Evolutionary conservation across 2,113 vertebrate species (phyloP).

Genomic region (Cheilinus undulatus): DNA sequence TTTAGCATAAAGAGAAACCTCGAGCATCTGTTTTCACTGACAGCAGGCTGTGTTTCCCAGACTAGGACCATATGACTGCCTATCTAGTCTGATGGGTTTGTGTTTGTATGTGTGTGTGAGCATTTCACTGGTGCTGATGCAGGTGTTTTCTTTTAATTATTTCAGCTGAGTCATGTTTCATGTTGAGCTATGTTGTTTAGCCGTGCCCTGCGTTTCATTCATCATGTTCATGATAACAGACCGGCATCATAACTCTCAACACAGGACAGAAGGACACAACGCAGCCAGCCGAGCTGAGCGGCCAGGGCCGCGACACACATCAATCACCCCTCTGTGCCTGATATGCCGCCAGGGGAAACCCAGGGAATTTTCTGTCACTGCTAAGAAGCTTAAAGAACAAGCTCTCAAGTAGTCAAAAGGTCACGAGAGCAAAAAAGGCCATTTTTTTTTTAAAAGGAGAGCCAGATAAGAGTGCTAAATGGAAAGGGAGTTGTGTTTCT

Average conservation of each 20-base stretch:
- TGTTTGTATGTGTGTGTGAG: background rate
- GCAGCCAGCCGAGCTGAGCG: conserved; percentile 22
- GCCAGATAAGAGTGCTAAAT: conserved; percentile 66
- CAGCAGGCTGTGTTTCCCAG: background rate
- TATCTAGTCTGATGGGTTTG: background rate
- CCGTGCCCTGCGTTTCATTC: conserved; percentile 29
- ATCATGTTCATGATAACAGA: conserved; percentile 47
- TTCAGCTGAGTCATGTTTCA: conserved; percentile 34
- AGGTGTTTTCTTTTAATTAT: conserved; percentile 21
- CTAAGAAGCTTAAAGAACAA: conserved; percentile 38
- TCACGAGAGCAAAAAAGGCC: conserved; percentile 50
- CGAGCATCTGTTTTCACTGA: conserved; percentile 1
- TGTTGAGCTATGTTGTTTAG: conserved; percentile 48
- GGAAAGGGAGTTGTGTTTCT: conserved; percentile 68
- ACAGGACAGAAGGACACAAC: conserved; percentile 46
- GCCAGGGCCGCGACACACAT: conserved; percentile 48
- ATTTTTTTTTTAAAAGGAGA: conserved; percentile 34
- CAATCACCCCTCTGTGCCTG: conserved; percentile 30
- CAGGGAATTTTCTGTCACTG: conserved; percentile 29
- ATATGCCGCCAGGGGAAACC: conserved; percentile 33
- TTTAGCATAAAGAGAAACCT: background rate
- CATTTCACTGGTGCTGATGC: conserved; percentile 36
- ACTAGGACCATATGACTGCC: too few species aligned
- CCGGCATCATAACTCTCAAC: conserved; percentile 41
- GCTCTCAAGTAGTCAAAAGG: conserved; percentile 53